Evolutionary conservation across 2,888 invertebrate genomes (phyloP), one percentile per base, ranked within the genome.

Genomic region (Periphyllus acericola): DNA sequence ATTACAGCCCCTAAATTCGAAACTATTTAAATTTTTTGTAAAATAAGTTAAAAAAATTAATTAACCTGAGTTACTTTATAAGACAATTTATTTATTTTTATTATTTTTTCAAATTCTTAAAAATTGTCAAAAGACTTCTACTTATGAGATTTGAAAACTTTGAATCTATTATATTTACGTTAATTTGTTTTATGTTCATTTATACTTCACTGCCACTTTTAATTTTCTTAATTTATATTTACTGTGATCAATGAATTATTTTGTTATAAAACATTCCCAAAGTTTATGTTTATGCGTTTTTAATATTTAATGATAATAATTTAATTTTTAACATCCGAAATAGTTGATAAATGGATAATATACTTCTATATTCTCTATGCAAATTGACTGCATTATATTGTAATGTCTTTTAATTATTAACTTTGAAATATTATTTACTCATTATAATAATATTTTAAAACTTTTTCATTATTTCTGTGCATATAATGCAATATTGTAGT

Each of bases 261-360:
- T 78, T 78, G 84, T 85, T 85, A 21, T 34, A 78, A 25, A 78
- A 85, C 84, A 85, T 85, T 85, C 84, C 84, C 66, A 85, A 85
- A 78, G 34, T 85, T 85, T 78, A 85, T 84, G 68, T 84, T 66
- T 25, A 66, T 76, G n/a, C 40, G 76, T 46, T 68, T 78, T 52
- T 40, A 40, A 85, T 46, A 76, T 78, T 52, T 40, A 40, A 85
- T 60, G 25, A 60, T 78, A 78, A 85, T 6, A 46, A 66, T 76
- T 76, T 9, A 76, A 84, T 84, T 76, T 85, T 78, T 25, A 34
- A 8, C 52, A 14, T 8, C n/a, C 52, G 1, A 76, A 46, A 76
- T 74, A 34, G 36, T 32, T 34, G 71, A 34, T 83, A 72, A n/a
- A 72, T 34, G 29, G 52, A 52, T 52, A n/a, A 71, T 82, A 3